These are phyloP conservation scores for Megalonaias nervosa DNA, from an alignment of 1,140 invertebrate species.

Conservation along the genomic window DNA sequence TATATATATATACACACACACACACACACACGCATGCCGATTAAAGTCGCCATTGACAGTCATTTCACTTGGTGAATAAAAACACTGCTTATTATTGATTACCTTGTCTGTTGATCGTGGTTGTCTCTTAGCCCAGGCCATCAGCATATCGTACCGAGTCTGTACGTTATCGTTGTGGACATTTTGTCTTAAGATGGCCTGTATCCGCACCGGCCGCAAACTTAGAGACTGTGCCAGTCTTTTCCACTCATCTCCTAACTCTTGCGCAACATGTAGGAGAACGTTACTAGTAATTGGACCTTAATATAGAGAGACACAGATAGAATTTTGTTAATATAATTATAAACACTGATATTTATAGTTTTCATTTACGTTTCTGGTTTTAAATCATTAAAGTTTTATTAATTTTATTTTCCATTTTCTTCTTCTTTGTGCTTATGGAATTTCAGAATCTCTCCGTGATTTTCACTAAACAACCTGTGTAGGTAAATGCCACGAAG, in stretches of 20 bases:
- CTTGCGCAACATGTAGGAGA: conserved; percentile 49
- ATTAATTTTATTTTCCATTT: background rate
- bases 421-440: background rate
- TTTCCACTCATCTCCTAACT: conserved; percentile 66
- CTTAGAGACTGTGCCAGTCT: conserved; percentile 53
- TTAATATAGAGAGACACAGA: conserved; percentile 9
- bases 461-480: too few relatives aligned
- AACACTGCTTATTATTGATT: background rate
- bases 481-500: too few relatives aligned
- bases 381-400: too few relatives aligned
- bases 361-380: too few relatives aligned
- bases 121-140: conserved; percentile 63
- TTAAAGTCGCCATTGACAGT: too few relatives aligned
- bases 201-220: conserved; percentile 55
- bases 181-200: conserved; percentile 63
- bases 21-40: too few relatives aligned
- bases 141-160: conserved; percentile 62
- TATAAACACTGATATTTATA: too few relatives aligned
- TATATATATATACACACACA: too few relatives aligned
- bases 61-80: too few relatives aligned
- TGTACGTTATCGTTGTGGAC: conserved; percentile 49
- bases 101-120: conserved; percentile 63
- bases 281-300: conserved; percentile 57
- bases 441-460: background rate
- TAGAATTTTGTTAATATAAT: too few relatives aligned